Conservation (phyloP, 2,888 invertebrate genomes). For the Rutpela maculata region DNA sequence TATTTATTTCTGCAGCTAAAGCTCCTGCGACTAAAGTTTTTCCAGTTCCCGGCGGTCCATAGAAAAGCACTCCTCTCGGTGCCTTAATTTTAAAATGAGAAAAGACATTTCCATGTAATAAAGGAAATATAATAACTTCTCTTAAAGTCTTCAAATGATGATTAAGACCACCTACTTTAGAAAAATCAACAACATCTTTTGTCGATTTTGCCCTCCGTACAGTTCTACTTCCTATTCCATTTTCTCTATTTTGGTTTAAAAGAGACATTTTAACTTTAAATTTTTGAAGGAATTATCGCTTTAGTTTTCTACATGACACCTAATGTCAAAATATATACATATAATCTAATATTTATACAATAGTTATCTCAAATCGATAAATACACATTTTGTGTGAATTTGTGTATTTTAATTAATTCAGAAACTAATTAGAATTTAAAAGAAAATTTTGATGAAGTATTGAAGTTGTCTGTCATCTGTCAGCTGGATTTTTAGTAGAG, state of each 20-base stretch:
- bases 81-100: conserved; percentile 70
- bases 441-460: too few relatives aligned
- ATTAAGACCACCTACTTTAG: conserved; percentile 69
- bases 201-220: conserved; percentile 46
- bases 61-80: conserved; percentile 70
- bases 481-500: too few relatives aligned
- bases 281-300: background rate
- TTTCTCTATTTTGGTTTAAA: conserved; percentile 54
- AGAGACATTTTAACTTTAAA: conserved; percentile 55
- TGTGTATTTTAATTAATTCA: too few relatives aligned
- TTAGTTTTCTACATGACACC: background rate
- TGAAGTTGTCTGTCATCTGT: too few relatives aligned
- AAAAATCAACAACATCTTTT: conserved; percentile 66
- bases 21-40: conserved; percentile 72
- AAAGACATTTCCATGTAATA: conserved; percentile 69
- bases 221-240: conserved; percentile 28
- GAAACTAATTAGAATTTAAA: too few relatives aligned
- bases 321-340: background rate
- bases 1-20: conserved; percentile 69
- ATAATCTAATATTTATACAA: too few relatives aligned
- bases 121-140: conserved; percentile 70
- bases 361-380: too few relatives aligned
- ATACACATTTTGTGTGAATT: too few relatives aligned
- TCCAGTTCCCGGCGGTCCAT: conserved; percentile 72
- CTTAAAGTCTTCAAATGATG: conserved; percentile 68